Evolutionary conservation across 2,113 vertebrate genomes (phyloP).

Genomic region (Psittacus erithacus): DNA sequence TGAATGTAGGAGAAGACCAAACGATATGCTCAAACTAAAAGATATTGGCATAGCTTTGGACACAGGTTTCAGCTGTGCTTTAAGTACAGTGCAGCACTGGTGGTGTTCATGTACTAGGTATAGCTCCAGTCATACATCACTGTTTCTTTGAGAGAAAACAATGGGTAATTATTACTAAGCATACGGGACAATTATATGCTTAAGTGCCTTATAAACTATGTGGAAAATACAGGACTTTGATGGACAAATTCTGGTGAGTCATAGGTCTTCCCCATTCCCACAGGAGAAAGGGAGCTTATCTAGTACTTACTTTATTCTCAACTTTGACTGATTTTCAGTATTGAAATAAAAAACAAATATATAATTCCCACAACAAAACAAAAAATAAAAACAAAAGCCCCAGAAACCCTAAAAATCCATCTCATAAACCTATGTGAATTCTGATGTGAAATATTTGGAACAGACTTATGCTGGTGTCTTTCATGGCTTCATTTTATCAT

Average conservation of each 20-base stretch:
- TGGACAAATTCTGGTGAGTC: not conserved
- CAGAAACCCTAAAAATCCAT: not conserved
- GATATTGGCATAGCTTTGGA: not conserved
- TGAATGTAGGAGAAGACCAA: not conserved
- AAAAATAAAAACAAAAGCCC: not conserved
- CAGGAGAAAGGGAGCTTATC: not conserved
- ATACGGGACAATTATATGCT: not conserved
- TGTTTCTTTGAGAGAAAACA: not conserved
- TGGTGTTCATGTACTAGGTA: not conserved
- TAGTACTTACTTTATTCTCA: conserved; percentile 38
- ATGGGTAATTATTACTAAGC: not conserved
- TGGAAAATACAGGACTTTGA: not conserved
- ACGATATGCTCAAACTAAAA: rapidly evolving
- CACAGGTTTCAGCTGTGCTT: not conserved
- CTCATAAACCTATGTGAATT: not conserved
- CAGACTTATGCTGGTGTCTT: not conserved
- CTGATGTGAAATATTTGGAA: not conserved
- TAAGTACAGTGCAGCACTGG: rapidly evolving
- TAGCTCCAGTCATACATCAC: not conserved
- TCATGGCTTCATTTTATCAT: not conserved
- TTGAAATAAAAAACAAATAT: not conserved
- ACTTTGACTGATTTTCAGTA: not conserved
- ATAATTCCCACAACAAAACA: not conserved
- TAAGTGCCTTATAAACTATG: not conserved
- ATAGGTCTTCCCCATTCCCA: not conserved